A percentile compares a stretch with the other conserved stretches of the same genome.
These are phyloP conservation scores for Decapterus maruadsi DNA, from an alignment of 2,797 vertebrate species.

Conservation along the genomic window DNA sequence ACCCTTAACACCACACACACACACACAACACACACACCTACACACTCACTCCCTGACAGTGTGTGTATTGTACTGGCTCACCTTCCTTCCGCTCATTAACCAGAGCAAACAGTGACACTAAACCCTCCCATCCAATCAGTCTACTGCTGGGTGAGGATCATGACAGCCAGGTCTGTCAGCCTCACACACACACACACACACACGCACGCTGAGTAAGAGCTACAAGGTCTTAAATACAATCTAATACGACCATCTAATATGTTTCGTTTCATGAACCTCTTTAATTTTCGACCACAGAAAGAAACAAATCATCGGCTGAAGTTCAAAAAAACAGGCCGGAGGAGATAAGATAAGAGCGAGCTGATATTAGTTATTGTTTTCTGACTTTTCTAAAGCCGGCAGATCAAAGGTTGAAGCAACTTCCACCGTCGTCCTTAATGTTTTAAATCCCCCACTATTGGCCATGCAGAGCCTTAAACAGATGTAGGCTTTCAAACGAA, in stretches of 20 bases:
- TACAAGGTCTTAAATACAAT: constrained; percentile 29
- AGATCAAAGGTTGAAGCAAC: neutral
- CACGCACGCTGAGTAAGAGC: constrained; percentile 16
- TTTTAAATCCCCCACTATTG: too few relatives aligned
- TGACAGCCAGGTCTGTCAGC: constrained; percentile 57
- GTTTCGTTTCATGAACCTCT: neutral
- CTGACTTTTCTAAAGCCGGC: neutral
- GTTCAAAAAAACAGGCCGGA: neutral
- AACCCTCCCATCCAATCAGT: constrained; percentile 72
- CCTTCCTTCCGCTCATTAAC: constrained; percentile 85
- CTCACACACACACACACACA: constrained; percentile 19
- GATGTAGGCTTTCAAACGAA: neutral
- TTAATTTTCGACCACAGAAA: neutral
- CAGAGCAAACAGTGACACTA: constrained; percentile 79
- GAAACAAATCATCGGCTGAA: neutral
- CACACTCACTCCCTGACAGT: constrained; percentile 66
- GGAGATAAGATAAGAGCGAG: neutral
- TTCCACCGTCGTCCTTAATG: too few relatives aligned
- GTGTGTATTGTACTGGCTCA: constrained; percentile 78
- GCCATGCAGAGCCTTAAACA: too few relatives aligned
- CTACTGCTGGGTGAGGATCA: constrained; percentile 59
- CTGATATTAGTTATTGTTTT: neutral
- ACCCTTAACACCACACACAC: constrained; percentile 50
- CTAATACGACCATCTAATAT: too few relatives aligned
- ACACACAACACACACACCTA: constrained; percentile 10